Conservation (phyloP, 2,888 invertebrate genomes). For the Drosophila pegasa region DNA sequence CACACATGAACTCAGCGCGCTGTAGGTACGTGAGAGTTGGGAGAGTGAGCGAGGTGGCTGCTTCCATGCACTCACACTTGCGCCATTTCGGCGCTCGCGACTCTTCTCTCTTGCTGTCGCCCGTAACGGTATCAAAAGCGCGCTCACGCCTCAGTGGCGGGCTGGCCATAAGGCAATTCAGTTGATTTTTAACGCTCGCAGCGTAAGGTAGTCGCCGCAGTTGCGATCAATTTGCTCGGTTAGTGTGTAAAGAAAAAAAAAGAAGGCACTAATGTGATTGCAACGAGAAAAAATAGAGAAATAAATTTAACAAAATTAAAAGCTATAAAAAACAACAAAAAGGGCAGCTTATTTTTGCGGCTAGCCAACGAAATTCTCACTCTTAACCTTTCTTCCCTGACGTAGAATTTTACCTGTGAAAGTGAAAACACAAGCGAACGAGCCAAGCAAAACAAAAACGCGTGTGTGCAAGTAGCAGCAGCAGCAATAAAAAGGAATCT, state of each 20-base stretch:
- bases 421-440: conserved; percentile 80
- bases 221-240: conserved; percentile 27
- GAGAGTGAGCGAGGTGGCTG: conserved; percentile 11
- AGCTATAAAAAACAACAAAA: conserved; percentile 16
- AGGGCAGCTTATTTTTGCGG: conserved; percentile 17
- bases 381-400: conserved; percentile 37
- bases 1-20: neutral
- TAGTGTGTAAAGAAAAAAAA: conserved; percentile 22
- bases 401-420: conserved; percentile 74
- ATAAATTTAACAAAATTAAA: conserved; percentile 8
- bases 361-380: conserved; percentile 35
- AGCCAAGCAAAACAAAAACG: conserved; percentile 76
- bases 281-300: conserved; percentile 14
- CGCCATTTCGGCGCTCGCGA: conserved; percentile 47
- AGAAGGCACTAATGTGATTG: conserved; percentile 29
- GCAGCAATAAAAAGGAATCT: conserved; percentile 27
- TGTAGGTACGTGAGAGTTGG: neutral
- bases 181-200: conserved; percentile 66
- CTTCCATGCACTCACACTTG: conserved; percentile 34
- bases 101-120: conserved; percentile 20
- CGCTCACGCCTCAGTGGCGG: conserved; percentile 49
- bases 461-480: conserved; percentile 63
- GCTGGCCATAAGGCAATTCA: conserved; percentile 49
- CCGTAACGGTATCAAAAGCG: conserved; percentile 68
- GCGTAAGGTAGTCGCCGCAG: conserved; percentile 61